A percentile compares a stretch with the other conserved stretches of the same genome.
Evolutionary conservation across 1,140 invertebrate genomes (phyloP).

Genomic region (Nephila pilipes): DNA sequence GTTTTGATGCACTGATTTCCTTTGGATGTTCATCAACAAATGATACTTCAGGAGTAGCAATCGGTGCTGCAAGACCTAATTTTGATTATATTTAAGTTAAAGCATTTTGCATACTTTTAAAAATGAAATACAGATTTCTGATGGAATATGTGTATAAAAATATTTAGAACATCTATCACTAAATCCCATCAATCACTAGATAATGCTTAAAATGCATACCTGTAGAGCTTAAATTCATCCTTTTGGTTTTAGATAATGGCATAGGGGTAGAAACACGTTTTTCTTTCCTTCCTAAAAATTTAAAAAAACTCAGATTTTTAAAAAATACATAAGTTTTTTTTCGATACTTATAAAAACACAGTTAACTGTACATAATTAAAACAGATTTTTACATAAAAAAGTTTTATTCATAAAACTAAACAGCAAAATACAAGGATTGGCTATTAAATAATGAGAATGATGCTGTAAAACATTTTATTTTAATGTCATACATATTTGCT

Average conservation of each 20-base stretch:
- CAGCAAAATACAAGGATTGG: too few relatives aligned
- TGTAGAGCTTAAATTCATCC: constrained; percentile 44
- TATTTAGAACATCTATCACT: neutral
- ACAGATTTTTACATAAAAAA: too few relatives aligned
- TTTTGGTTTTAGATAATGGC: constrained; percentile 13
- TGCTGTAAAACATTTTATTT: too few relatives aligned
- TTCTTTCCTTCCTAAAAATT: neutral
- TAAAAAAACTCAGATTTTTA: neutral
- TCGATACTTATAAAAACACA: too few relatives aligned
- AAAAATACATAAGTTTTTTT: too few relatives aligned
- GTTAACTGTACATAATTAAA: too few relatives aligned
- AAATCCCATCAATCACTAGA: too few relatives aligned
- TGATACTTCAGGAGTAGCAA: constrained; percentile 26
- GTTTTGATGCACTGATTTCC: neutral
- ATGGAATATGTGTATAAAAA: neutral
- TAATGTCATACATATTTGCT: too few relatives aligned
- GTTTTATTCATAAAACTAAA: too few relatives aligned
- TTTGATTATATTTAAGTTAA: neutral
- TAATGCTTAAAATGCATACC: neutral
- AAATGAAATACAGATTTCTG: too few relatives aligned
- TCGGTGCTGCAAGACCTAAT: neutral
- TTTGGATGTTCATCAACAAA: neutral
- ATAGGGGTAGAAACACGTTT: constrained; percentile 44
- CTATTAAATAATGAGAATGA: too few relatives aligned
- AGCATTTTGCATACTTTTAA: too few relatives aligned